Percentiles rank a stretch among this genome's conserved stretches.
Evolutionary conservation across 2,888 invertebrate genomes (phyloP).

Genomic region (Drosophila lacicola): DNA sequence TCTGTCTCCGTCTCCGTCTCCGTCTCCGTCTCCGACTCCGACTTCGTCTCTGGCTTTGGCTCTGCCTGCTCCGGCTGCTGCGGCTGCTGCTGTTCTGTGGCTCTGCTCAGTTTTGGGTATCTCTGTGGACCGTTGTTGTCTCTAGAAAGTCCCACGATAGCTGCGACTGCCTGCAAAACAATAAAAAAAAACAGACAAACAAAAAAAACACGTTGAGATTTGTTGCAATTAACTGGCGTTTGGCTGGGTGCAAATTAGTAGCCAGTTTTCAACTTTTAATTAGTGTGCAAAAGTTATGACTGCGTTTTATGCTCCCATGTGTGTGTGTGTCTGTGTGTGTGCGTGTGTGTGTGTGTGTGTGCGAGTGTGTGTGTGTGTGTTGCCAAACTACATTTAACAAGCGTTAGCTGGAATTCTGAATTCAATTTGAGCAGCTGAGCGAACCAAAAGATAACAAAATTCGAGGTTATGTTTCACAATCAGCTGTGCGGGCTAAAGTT

Average conservation of each 20-base stretch:
- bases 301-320: constrained; percentile 27
- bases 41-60: not conserved
- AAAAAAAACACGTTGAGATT: constrained; percentile 33
- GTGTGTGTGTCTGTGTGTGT: not conserved
- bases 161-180: constrained; percentile 52
- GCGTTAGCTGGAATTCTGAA: constrained; percentile 16
- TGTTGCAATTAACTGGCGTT: constrained; percentile 63
- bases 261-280: constrained; percentile 73
- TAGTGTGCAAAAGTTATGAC: constrained; percentile 63
- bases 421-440: constrained; percentile 4
- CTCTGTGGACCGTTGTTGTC: constrained; percentile 26
- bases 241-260: constrained; percentile 43
- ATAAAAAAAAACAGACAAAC: constrained; percentile 12
- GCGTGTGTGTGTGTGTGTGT: not conserved
- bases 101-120: constrained; percentile 9
- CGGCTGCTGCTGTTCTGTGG: constrained; percentile 1
- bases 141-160: constrained; percentile 57
- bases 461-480: constrained; percentile 4
- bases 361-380: constrained; percentile 2
- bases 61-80: not conserved
- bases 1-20: not conserved
- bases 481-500: constrained; percentile 2
- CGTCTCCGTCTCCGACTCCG: not conserved
- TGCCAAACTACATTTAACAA: constrained; percentile 24
- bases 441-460: not conserved